phyloP scores from a whole-genome alignment of 2,888 invertebrate species.

The Ceramica pisi region DNA sequence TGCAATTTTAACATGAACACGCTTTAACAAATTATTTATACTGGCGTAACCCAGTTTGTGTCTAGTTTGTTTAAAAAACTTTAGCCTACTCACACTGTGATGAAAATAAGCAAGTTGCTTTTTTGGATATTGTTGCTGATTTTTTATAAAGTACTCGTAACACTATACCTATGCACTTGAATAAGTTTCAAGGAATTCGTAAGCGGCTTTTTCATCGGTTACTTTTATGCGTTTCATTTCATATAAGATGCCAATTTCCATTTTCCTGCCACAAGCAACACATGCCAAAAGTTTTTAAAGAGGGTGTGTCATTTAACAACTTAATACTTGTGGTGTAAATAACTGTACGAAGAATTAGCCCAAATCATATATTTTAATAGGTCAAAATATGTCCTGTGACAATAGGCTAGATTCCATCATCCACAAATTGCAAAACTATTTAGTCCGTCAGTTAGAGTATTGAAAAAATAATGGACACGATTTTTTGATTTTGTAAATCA shows the following conservation, averaged over 20 bases:
- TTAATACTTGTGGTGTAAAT: background rate
- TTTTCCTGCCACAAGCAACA: too few species aligned
- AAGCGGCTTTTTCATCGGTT: background rate
- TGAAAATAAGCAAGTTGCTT: constrained; percentile 34
- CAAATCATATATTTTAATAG: background rate
- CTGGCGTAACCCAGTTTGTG: constrained; percentile 66
- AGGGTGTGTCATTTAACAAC: too few species aligned
- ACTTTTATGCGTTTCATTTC: background rate
- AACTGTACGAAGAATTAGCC: background rate
- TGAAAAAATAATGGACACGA: too few species aligned
- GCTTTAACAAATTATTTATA: constrained; percentile 67
- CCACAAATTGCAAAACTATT: too few species aligned
- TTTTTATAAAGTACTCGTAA: background rate
- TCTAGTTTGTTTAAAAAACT: constrained; percentile 63
- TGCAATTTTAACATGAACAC: constrained; percentile 69
- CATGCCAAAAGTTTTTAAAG: too few species aligned
- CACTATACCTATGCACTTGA: background rate
- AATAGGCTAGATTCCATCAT: too few species aligned
- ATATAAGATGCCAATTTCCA: too few species aligned
- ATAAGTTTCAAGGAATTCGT: background rate
- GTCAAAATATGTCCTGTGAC: background rate
- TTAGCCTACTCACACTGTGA: constrained; percentile 26
- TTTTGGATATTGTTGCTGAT: constrained; percentile 11
- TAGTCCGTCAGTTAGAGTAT: too few species aligned
- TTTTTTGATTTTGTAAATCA: too few species aligned